Base-by-base conservation (phyloP, 1,140 invertebrate species). In the Drosophila triauraria region DNA sequence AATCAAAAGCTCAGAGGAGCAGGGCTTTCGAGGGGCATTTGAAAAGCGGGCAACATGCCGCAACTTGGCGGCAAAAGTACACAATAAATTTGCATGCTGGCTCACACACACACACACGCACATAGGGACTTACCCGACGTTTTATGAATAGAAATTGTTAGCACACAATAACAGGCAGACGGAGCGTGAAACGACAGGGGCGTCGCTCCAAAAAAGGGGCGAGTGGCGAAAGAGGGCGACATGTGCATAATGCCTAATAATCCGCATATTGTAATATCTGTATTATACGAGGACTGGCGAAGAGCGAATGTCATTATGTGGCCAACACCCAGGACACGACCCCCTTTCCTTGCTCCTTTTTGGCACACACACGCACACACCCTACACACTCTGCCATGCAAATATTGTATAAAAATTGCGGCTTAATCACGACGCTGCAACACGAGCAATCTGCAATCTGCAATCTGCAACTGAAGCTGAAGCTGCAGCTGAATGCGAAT, bases 71-170 rank as follows among this genome's bases (percentile, higher is more conserved):
- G 75, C 76, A 70, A 88, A 83, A 87, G 76, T 83, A 90, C 63
- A 88, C 85, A 90, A 88, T 88, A 88, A 88, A 88, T 90, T 88
- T 88, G 85, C 84, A 88, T 88, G 78, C 81, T 75, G 83, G 64
- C 80, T 72, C 47, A 56, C 62, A 59, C 60, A 68, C 42, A 54
- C 20, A 53, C 43, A 38, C 69, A 57, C 61, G 69, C 54, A 65
- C 54, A 74, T 27, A 12, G 25, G 6, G 27, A 51, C 48, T 30
- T 30, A 50, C 50, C 7, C 13, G 5, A 40, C 35, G 53, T 83
- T 78, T 90, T 88, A 62, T 88, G 85, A 88, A 88, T 90, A 88
- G 84, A 78, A 90, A 90, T 88, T 90, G 84, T 88, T 88, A 88
- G 85, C 81, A 84, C 80, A 78, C 77, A 80, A 88, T 76, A 65